phyloP scores from a whole-genome alignment of 2,797 vertebrate genomes.

The Acrossocheilus wenchowensis region DNA sequence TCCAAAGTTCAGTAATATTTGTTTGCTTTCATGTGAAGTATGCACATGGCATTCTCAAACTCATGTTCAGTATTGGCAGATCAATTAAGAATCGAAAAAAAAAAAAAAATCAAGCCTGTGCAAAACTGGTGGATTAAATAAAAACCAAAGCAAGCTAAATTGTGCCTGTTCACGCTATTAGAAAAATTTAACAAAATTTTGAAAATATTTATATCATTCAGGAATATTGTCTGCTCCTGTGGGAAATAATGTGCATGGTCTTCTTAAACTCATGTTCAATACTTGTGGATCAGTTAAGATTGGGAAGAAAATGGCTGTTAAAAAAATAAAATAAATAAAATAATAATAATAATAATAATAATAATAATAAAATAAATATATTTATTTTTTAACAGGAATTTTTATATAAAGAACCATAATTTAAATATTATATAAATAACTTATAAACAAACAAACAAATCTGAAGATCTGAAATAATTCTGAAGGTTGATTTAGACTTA shows the following conservation, averaged over 20 bases:
- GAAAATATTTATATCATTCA: not conserved
- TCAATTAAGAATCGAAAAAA: not conserved
- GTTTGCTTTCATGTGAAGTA: not conserved
- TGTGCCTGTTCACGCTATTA: no score
- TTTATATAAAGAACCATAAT: no score
- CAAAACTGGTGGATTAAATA: not conserved
- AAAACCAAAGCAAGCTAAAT: no score
- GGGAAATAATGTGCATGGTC: not conserved
- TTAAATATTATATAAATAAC: not conserved
- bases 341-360: no score
- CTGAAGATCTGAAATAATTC: not conserved
- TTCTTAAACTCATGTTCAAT: not conserved
- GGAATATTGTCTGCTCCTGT: not conserved
- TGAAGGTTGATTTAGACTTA: not conserved
- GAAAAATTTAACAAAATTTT: no score
- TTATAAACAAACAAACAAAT: no score
- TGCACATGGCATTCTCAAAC: not conserved
- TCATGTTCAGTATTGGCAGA: no score
- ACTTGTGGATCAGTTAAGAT: not conserved
- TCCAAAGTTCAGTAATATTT: not conserved
- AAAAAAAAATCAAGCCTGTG: not conserved
- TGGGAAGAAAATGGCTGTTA: not conserved
- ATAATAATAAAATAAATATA: no score
- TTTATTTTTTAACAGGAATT: no score
- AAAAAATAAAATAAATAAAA: not conserved